These are phyloP conservation scores for Ptyas mucosa DNA, from an alignment of 2,113 vertebrate species.

Conservation along the genomic window DNA sequence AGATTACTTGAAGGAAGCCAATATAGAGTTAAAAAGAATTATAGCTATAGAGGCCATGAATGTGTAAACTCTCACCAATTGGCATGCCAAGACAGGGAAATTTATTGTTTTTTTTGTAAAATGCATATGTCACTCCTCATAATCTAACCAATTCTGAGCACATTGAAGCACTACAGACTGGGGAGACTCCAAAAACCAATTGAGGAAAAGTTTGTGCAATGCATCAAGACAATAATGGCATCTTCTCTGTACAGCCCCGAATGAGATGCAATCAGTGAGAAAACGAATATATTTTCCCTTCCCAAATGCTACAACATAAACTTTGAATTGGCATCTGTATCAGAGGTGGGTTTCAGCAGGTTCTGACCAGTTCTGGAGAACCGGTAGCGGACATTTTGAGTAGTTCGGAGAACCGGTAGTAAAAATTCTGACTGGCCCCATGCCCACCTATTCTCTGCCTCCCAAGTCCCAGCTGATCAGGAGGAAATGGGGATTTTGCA, in stretches of 20 bases:
- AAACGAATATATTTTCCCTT: not conserved
- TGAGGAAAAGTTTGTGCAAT: not conserved
- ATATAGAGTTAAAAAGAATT: not conserved
- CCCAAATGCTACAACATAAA: not conserved
- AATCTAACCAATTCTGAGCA: not conserved
- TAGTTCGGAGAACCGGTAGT: too few relatives aligned
- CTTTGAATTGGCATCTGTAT: too few relatives aligned
- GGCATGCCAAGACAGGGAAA: not conserved
- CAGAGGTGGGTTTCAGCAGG: too few relatives aligned
- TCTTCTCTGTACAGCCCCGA: not conserved
- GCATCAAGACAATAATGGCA: not conserved
- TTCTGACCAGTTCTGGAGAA: too few relatives aligned
- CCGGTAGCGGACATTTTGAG: too few relatives aligned
- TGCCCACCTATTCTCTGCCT: too few relatives aligned
- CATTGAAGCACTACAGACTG: not conserved
- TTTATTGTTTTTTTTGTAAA: not conserved
- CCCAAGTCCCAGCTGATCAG: too few relatives aligned
- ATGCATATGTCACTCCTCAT: not conserved
- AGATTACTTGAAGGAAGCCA: not conserved
- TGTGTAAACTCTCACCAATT: not conserved
- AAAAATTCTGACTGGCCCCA: too few relatives aligned
- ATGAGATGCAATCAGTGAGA: not conserved
- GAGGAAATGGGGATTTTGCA: too few relatives aligned
- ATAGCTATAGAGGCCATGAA: not conserved
- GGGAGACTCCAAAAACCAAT: not conserved